These are phyloP conservation scores for Caranx melampygus DNA, from an alignment of 2,113 vertebrate species.

Conservation along the genomic window DNA sequence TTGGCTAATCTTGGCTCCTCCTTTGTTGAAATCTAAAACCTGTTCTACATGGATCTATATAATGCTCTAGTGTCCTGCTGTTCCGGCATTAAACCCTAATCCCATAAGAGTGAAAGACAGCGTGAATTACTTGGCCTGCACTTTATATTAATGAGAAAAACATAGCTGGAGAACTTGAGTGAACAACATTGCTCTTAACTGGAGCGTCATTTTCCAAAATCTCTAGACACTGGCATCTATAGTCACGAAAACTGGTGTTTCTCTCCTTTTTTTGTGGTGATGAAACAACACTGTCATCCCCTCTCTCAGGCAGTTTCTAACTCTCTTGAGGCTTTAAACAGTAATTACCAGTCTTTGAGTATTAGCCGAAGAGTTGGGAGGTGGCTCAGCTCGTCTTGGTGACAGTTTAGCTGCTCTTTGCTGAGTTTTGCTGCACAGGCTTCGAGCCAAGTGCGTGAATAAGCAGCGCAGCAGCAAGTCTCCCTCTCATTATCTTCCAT, in stretches of 20 bases:
- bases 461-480: slow-evolving; percentile 24
- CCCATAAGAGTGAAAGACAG: slow-evolving; percentile 31
- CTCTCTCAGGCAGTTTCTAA: slow-evolving; percentile 12
- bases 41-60: slow-evolving; percentile 42
- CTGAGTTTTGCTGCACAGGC: slow-evolving; percentile 22
- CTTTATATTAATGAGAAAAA: slow-evolving; percentile 43
- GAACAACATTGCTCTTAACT: slow-evolving; percentile 12
- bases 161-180: slow-evolving; percentile 35
- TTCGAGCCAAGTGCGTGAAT: slow-evolving; percentile 49
- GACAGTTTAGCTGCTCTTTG: slow-evolving; percentile 38
- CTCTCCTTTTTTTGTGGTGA: slow-evolving; percentile 22
- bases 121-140: slow-evolving; percentile 25
- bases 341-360: slow-evolving; percentile 58
- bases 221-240: slow-evolving; percentile 33
- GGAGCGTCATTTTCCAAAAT: slow-evolving; percentile 27
- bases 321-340: slow-evolving; percentile 53
- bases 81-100: slow-evolving; percentile 54
- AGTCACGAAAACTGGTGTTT: slow-evolving; percentile 46
- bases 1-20: slow-evolving; percentile 58
- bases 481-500: slow-evolving; percentile 49
- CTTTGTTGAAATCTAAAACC: slow-evolving; percentile 59
- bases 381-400: slow-evolving; percentile 3
- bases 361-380: slow-evolving; percentile 29
- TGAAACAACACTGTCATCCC: slow-evolving; percentile 26
- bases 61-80: slow-evolving; percentile 45